Conservation (phyloP, 2,797 vertebrate genomes). For the Lateolabrax maculatus region DNA sequence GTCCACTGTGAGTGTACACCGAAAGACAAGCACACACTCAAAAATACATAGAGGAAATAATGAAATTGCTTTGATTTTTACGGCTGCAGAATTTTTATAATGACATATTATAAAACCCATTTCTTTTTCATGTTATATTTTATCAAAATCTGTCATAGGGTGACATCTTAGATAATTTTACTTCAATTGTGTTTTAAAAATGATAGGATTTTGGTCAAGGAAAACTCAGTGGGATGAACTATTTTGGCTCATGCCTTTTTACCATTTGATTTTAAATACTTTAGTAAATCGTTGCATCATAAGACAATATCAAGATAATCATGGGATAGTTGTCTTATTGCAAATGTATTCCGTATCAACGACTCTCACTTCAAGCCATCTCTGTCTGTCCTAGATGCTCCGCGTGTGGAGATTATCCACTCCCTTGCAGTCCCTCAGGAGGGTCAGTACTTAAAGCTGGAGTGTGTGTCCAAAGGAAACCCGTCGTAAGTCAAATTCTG, state of each 20-base stretch:
- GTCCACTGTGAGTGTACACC: slow-evolving; percentile 95
- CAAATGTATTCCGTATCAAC: neutral
- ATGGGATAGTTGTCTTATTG: neutral
- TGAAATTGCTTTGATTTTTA: neutral
- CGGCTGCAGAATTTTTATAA: neutral
- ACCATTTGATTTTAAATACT: neutral
- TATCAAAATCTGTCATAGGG: neutral
- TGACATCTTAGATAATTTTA: neutral
- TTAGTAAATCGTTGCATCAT: neutral
- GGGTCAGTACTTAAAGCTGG: slow-evolving; percentile 96
- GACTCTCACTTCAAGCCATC: neutral
- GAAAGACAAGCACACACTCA: slow-evolving; percentile 7
- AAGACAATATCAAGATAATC: neutral
- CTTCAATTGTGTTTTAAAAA: neutral
- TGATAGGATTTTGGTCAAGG: neutral
- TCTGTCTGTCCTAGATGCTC: slow-evolving; percentile 88
- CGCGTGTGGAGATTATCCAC: slow-evolving; percentile 93
- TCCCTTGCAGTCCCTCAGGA: slow-evolving; percentile 93
- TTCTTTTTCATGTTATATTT: neutral
- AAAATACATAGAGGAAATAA: slow-evolving; percentile 18
- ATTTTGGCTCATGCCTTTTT: neutral
- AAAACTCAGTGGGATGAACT: neutral
- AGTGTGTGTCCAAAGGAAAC: slow-evolving; percentile 98
- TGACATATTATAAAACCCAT: neutral
- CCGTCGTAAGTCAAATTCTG: slow-evolving; percentile 92